Conservation (phyloP, 2,113 vertebrate species). For the Fregetta grallaria region DNA sequence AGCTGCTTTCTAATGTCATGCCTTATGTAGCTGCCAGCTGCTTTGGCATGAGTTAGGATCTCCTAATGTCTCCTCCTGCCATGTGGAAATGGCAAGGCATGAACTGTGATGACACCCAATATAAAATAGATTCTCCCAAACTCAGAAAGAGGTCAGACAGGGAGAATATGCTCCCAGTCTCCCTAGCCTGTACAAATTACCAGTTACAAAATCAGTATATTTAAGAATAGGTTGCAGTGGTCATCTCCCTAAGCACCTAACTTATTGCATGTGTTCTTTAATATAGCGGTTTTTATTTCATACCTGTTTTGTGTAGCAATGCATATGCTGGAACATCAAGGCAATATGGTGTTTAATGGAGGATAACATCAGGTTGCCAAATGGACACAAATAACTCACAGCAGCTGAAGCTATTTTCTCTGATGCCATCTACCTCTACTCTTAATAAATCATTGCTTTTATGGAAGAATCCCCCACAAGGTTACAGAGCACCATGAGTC, state of each 20-base stretch:
- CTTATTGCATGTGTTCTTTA: background rate
- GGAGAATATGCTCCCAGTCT: background rate
- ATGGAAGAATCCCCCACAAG: background rate
- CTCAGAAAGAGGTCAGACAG: background rate
- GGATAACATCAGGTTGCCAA: background rate
- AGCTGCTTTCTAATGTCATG: background rate
- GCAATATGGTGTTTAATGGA: background rate
- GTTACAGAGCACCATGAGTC: background rate
- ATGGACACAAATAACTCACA: background rate
- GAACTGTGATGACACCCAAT: background rate
- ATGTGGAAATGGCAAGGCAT: background rate
- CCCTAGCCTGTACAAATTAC: background rate
- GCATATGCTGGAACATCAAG: background rate
- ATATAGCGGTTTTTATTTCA: background rate
- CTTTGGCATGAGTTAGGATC: background rate
- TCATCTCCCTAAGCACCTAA: background rate
- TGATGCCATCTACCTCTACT: background rate
- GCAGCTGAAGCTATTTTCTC: background rate
- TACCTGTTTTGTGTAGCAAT: background rate
- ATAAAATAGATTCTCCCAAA: background rate
- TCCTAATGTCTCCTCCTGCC: background rate
- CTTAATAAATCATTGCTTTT: background rate
- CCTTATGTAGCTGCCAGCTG: background rate
- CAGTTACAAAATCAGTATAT: background rate
- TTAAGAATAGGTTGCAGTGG: background rate